phyloP scores from a whole-genome alignment of 2,888 invertebrate species.

The Agonopterix heracliana region DNA sequence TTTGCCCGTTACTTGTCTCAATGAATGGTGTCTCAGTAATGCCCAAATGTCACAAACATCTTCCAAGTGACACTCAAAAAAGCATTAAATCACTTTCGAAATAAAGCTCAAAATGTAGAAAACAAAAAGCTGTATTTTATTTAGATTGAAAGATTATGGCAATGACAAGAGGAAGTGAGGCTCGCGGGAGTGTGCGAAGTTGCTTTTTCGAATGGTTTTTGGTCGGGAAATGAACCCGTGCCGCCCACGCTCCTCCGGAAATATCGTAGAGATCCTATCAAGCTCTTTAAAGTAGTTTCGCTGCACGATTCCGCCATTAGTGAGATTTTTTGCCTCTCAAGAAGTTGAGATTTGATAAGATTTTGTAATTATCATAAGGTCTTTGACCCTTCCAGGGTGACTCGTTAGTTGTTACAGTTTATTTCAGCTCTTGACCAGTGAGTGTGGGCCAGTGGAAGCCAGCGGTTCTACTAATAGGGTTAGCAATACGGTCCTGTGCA shows the following conservation, averaged over 20 bases:
- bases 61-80: slow-evolving; percentile 23
- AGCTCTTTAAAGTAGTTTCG: slow-evolving; percentile 41
- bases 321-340: slow-evolving; percentile 51
- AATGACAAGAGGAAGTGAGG: slow-evolving; percentile 44
- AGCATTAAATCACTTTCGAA: slow-evolving; percentile 23
- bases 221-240: slow-evolving; percentile 40
- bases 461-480: too few species aligned
- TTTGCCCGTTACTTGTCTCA: slow-evolving; percentile 72
- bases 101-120: slow-evolving; percentile 27
- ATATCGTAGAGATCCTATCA: slow-evolving; percentile 60
- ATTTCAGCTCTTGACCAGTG: too few species aligned
- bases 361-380: slow-evolving; percentile 22
- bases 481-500: too few species aligned
- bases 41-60: slow-evolving; percentile 46
- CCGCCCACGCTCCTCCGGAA: slow-evolving; percentile 66
- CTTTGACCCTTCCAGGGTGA: slow-evolving; percentile 25
- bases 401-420: background rate
- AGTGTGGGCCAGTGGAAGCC: too few species aligned
- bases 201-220: slow-evolving; percentile 39
- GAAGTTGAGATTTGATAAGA: slow-evolving; percentile 50
- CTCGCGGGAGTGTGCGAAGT: slow-evolving; percentile 55
- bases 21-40: slow-evolving; percentile 61
- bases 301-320: slow-evolving; percentile 70
- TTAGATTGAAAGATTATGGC: slow-evolving; percentile 21
- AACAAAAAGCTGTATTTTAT: background rate